Evolutionary conservation across 2,888 invertebrate species (phyloP), one percentile per base, ranked within the genome.

Genomic region (Athalia rosae): DNA sequence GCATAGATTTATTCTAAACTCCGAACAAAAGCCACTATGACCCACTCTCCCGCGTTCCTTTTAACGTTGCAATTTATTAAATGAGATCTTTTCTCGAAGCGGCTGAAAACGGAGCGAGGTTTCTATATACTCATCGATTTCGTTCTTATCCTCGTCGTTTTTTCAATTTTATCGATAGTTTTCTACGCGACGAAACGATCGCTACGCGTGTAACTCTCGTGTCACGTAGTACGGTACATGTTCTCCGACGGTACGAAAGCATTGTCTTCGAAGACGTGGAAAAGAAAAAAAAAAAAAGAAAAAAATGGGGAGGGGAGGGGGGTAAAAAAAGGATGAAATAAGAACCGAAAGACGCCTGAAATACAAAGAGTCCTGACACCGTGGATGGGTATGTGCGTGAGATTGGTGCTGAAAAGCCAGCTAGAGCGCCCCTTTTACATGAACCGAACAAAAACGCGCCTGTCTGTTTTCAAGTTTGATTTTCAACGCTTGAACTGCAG

Each of bases 371-470:
- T 11, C 11, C 7, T 47, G 47, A 62, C 9, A 41, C 28, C 7
- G 59, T 59, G 13, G 13, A 2, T 13, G 13, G 13, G 47, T 48
- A 28, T 50, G 50, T 50, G 50, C 50, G 67, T 53, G 67, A 67
- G 67, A 50, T 53, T 50, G 53, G 53, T 43, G 45, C 56, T 58
- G 71, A 58, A 58, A 58, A 71, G 71, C 45, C 45, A 71, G 48
- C 62, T 7, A 58, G 8, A 62, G 53, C 67, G 58, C 58, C 74
- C 48, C 74, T 62, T 74, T 74, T 74, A 74, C 74, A 74, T 56
- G 74, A 74, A 74, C 59, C 62, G 74, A 62, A 74, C 74, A 74
- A 74, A 74, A 74, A 74, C 74, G 47, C 61, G 74, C 50, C 58
- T 58, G 71, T 71, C 71, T 71, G 71, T 15, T 58, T 58, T 58